These are phyloP conservation scores for Stegana nigrithorax DNA, from an alignment of 2,888 invertebrate species.

Conservation along the genomic window DNA sequence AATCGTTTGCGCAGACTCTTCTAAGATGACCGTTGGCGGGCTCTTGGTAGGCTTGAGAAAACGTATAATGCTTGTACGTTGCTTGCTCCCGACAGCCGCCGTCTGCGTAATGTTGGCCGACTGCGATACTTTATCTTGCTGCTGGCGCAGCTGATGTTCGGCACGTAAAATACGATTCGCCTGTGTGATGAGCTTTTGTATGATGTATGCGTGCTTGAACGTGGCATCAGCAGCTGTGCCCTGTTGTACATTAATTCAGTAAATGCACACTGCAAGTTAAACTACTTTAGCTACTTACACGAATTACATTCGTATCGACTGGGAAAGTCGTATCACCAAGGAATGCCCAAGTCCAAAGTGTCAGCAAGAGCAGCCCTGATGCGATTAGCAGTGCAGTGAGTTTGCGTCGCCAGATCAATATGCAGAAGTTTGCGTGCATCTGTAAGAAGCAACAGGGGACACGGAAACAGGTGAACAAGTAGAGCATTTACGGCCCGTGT, in stretches of 20 bases:
- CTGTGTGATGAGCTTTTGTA: slow-evolving; percentile 66
- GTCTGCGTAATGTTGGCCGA: slow-evolving; percentile 22
- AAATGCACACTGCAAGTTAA: neutral
- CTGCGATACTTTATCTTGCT: neutral
- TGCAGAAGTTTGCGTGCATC: slow-evolving; percentile 67
- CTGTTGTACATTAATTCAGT: neutral
- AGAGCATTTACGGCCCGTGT: neutral
- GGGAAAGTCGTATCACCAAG: slow-evolving; percentile 41
- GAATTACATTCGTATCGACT: slow-evolving; percentile 11
- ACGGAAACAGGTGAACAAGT: no score
- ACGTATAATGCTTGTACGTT: slow-evolving; percentile 52
- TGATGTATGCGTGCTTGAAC: slow-evolving; percentile 65
- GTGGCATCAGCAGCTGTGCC: slow-evolving; percentile 35
- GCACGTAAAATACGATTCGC: slow-evolving; percentile 66
- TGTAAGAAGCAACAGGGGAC: slow-evolving; percentile 37
- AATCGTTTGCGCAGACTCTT: slow-evolving; percentile 33
- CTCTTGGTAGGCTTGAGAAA: slow-evolving; percentile 57
- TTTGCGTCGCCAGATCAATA: slow-evolving; percentile 67
- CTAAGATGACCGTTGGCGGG: slow-evolving; percentile 25
- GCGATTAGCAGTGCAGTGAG: slow-evolving; percentile 62
- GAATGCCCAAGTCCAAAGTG: slow-evolving; percentile 68
- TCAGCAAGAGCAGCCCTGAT: slow-evolving; percentile 59
- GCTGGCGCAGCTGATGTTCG: slow-evolving; percentile 48
- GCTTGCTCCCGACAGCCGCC: slow-evolving; percentile 22
- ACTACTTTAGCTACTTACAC: neutral